Evolutionary conservation across 2,888 invertebrate genomes (phyloP).

Genomic region (Caenorhabditis japonica): DNA sequence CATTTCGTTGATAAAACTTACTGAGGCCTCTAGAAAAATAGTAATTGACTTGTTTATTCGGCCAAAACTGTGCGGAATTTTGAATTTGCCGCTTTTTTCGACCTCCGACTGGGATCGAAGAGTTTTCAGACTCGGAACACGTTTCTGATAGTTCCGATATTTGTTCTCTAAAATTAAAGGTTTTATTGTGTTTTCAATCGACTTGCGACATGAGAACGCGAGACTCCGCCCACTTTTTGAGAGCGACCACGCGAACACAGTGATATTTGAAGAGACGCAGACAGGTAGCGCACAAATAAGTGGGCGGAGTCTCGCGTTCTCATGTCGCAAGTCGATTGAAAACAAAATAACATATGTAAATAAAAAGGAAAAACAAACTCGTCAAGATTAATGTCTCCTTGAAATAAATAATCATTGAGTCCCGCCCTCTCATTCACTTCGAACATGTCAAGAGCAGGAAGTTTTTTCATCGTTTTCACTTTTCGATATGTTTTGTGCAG

Average conservation of each 20-base stretch:
- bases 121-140: no score
- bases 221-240: no score
- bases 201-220: no score
- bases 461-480: constrained; percentile 29
- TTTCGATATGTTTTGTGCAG: constrained; percentile 41
- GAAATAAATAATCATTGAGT: constrained; percentile 43
- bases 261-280: no score
- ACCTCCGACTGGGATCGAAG: background rate
- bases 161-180: constrained; percentile 28
- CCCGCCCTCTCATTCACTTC: constrained; percentile 48
- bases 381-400: constrained; percentile 48
- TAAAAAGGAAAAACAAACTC: constrained; percentile 16
- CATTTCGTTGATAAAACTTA: no score
- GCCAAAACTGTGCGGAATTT: constrained; percentile 47
- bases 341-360: background rate
- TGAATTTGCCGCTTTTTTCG: constrained; percentile 53
- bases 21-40: constrained; percentile 48
- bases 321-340: no score
- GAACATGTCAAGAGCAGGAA: constrained; percentile 38
- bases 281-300: no score
- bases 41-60: constrained; percentile 47
- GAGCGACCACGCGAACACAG: no score
- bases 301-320: no score
- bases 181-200: no score
- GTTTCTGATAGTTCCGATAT: constrained; percentile 1